Evolutionary conservation across 2,113 vertebrate genomes (phyloP).

Genomic region (Gadus macrocephalus): DNA sequence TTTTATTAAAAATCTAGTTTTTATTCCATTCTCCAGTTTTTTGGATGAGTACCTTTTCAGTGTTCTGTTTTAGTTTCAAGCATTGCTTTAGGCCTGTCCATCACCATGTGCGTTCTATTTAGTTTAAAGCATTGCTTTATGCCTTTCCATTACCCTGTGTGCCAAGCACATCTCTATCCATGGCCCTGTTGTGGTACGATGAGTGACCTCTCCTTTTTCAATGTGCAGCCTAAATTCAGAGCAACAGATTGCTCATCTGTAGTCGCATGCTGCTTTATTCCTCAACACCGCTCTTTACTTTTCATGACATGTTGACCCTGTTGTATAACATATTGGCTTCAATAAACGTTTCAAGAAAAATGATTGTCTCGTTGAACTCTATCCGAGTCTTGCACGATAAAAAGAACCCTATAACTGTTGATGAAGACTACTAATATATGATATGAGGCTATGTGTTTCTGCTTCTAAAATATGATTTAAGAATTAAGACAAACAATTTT

Average conservation of each 20-base stretch:
- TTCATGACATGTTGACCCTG: conserved; percentile 61
- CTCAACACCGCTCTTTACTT: conserved; percentile 46
- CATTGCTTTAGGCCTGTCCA: conserved; percentile 56
- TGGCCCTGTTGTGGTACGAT: conserved; percentile 42
- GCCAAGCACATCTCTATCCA: conserved; percentile 28
- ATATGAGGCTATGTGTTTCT: too few species aligned
- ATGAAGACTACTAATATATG: too few species aligned
- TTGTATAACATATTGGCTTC: conserved; percentile 58
- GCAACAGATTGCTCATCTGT: conserved; percentile 60
- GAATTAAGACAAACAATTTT: too few species aligned
- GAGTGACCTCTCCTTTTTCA: conserved; percentile 8
- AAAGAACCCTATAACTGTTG: too few species aligned
- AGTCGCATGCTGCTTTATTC: conserved; percentile 69
- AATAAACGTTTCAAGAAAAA: conserved; percentile 66
- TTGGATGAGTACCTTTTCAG: conserved; percentile 40
- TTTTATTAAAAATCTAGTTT: conserved; percentile 40
- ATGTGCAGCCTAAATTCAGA: conserved; percentile 32
- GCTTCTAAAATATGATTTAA: too few species aligned
- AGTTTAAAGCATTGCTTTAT: conserved; percentile 65
- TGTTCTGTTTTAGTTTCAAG: conserved; percentile 67
- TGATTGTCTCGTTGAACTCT: conserved; percentile 4
- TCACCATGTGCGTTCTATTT: conserved; percentile 38
- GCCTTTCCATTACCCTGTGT: conserved; percentile 37
- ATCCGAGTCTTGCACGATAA: too few species aligned
- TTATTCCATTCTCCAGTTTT: conserved; percentile 38